phyloP scores from a whole-genome alignment of 2,797 vertebrate genomes.

The Cynopterus sphinx region DNA sequence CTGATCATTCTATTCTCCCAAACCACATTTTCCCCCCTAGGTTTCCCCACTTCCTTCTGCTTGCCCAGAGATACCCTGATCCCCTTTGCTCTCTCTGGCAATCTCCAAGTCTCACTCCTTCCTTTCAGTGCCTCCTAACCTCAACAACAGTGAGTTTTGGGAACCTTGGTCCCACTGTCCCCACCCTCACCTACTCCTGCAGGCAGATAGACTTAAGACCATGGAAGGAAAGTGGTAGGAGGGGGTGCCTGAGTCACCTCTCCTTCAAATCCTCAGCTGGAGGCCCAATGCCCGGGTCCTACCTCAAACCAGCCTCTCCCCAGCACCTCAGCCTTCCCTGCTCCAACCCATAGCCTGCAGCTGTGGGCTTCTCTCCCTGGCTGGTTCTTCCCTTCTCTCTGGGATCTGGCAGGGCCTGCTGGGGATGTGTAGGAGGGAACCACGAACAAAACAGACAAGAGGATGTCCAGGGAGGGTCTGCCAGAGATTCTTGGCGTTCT shows the following conservation, averaged over 20 bases:
- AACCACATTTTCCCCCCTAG: not conserved
- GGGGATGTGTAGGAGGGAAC: slow-evolving; percentile 59
- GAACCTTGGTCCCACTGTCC: not conserved
- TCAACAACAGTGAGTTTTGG: not conserved
- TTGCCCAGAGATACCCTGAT: not conserved
- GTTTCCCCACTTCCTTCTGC: not conserved
- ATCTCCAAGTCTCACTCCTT: not conserved
- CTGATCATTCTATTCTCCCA: not conserved
- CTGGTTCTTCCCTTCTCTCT: slow-evolving; percentile 44
- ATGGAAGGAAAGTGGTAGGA: not conserved
- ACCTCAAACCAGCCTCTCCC: not conserved
- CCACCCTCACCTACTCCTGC: not conserved
- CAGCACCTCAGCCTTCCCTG: not conserved
- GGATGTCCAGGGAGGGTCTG: slow-evolving; percentile 56
- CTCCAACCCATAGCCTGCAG: not conserved
- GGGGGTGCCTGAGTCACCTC: not conserved
- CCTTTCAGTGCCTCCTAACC: not conserved
- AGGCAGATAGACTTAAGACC: slow-evolving; percentile 14
- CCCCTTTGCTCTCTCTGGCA: not conserved
- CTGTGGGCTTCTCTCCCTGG: not conserved
- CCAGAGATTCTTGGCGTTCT: slow-evolving; percentile 50
- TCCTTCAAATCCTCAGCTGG: not conserved
- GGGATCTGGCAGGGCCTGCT: slow-evolving; percentile 46
- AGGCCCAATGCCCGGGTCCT: not conserved
- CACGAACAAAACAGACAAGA: slow-evolving; percentile 75